A percentile compares a stretch with the other conserved stretches of the same genome.
Evolutionary conservation across 2,888 invertebrate species (phyloP).

Genomic region (Thera obeliscata): DNA sequence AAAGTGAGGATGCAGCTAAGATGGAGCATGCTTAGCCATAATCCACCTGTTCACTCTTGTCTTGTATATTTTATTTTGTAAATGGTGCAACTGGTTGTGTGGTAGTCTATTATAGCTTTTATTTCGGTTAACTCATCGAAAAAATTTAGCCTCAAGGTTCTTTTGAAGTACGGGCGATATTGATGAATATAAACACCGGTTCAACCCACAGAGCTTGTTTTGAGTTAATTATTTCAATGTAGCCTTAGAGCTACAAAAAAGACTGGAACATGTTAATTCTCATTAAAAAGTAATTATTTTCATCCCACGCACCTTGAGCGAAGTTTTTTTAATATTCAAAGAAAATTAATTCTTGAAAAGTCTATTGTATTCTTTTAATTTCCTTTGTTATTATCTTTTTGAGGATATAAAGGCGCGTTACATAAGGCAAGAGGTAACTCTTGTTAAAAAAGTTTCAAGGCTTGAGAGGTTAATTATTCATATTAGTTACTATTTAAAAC

Average conservation of each 20-base stretch:
- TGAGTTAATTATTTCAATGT: neutral
- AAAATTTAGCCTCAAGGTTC: neutral
- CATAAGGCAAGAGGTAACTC: neutral
- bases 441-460: neutral
- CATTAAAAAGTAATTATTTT: conserved; percentile 33
- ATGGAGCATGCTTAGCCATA: too few relatives aligned
- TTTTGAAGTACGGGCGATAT: neutral
- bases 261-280: conserved; percentile 20
- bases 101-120: too few relatives aligned
- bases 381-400: conserved; percentile 13
- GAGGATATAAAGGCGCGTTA: conserved; percentile 6
- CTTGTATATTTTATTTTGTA: too few relatives aligned
- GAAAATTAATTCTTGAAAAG: conserved; percentile 27
- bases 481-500: too few relatives aligned
- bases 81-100: too few relatives aligned
- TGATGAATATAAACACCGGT: neutral
- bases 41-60: too few relatives aligned
- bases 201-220: neutral
- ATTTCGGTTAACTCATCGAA: too few relatives aligned
- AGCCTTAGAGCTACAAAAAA: conserved; percentile 6
- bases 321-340: conserved; percentile 20
- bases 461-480: too few relatives aligned
- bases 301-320: conserved; percentile 16
- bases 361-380: conserved; percentile 33
- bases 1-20: too few relatives aligned